Conservation (phyloP, 2,113 vertebrate species). For the Serinus canaria region DNA sequence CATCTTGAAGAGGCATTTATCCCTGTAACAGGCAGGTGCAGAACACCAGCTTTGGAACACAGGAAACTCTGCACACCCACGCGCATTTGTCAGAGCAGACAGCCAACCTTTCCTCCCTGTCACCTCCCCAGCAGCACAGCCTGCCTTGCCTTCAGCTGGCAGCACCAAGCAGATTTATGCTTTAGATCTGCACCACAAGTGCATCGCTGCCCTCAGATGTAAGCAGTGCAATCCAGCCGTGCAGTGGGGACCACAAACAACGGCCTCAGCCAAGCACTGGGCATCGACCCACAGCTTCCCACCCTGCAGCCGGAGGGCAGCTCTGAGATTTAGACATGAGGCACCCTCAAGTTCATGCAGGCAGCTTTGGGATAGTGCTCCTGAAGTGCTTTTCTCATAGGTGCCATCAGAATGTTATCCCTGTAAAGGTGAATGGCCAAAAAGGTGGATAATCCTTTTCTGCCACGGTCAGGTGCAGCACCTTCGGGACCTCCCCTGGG, state of each 20-base stretch:
- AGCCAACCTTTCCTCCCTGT: conserved; percentile 19
- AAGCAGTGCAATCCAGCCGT: background rate
- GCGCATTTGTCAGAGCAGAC: conserved; percentile 19
- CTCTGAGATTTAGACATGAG: background rate
- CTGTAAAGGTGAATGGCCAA: background rate
- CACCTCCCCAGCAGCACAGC: background rate
- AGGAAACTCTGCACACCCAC: conserved; percentile 20
- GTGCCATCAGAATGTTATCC: background rate
- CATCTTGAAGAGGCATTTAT: conserved; percentile 41
- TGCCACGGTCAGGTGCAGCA: background rate
- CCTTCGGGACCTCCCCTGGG: background rate
- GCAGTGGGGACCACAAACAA: background rate
- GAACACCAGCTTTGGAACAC: background rate
- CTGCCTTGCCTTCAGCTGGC: background rate
- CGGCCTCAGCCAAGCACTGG: fast-evolving
- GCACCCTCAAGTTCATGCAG: background rate
- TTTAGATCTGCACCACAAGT: background rate
- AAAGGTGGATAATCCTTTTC: background rate
- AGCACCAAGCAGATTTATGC: background rate
- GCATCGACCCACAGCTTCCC: background rate
- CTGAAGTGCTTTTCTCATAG: background rate
- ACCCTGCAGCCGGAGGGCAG: background rate
- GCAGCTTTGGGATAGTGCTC: background rate
- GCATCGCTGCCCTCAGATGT: background rate
- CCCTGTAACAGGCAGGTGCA: conserved; percentile 22